Conservation (phyloP, 2,113 vertebrate genomes). For the Erythrocercus mccallii region DNA sequence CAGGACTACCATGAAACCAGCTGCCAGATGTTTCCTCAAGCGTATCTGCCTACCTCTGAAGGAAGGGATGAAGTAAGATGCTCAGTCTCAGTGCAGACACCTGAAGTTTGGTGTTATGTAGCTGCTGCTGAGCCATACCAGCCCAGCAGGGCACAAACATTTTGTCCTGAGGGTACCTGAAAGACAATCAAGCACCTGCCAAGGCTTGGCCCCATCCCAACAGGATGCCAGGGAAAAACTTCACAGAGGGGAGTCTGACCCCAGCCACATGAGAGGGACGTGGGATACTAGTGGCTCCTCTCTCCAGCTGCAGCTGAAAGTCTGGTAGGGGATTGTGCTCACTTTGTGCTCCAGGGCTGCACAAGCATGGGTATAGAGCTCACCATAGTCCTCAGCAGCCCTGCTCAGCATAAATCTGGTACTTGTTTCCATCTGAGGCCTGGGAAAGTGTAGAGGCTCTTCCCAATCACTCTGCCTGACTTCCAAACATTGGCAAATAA, state of each 20-base stretch:
- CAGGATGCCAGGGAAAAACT: neutral
- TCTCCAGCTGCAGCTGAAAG: neutral
- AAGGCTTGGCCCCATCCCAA: neutral
- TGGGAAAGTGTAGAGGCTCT: slow-evolving; percentile 51
- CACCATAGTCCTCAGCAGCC: neutral
- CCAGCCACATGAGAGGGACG: neutral
- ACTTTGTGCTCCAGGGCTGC: neutral
- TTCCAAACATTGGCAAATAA: slow-evolving; percentile 65
- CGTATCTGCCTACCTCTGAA: neutral
- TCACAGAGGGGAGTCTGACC: neutral
- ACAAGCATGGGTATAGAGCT: neutral
- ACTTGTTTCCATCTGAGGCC: slow-evolving; percentile 70
- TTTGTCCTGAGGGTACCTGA: neutral
- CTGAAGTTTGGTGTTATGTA: rapidly evolving
- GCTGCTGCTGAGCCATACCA: neutral
- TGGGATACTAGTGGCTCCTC: rapidly evolving
- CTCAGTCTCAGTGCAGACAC: neutral
- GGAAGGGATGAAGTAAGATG: neutral
- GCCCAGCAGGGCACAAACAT: neutral
- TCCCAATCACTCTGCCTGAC: slow-evolving; percentile 55
- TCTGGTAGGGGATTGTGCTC: neutral
- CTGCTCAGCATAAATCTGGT: neutral
- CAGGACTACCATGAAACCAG: neutral
- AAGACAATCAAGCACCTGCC: neutral
- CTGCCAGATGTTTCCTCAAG: neutral